These are phyloP conservation scores for Agonopterix arenella DNA, from an alignment of 2,888 invertebrate species.

Conservation along the genomic window DNA sequence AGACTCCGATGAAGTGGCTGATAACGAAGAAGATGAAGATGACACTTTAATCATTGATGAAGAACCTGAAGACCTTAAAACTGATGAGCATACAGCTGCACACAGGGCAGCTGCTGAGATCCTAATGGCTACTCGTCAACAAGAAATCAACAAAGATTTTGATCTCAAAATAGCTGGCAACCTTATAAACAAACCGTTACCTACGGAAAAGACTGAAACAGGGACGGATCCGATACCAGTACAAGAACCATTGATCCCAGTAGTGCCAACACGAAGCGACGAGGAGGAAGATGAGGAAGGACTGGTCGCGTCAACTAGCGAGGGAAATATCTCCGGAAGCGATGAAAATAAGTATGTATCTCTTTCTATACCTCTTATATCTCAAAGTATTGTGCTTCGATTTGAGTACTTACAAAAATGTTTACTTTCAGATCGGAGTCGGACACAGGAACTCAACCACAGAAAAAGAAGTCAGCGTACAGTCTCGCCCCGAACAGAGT, in stretches of 20 bases:
- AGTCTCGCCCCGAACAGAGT: slow-evolving; percentile 96
- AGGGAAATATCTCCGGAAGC: slow-evolving; percentile 89
- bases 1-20: slow-evolving; percentile 76
- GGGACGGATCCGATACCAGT: slow-evolving; percentile 47
- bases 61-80: slow-evolving; percentile 57
- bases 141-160: slow-evolving; percentile 67
- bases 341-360: slow-evolving; percentile 84
- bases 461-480: slow-evolving; percentile 95
- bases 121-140: slow-evolving; percentile 66
- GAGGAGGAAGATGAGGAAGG: slow-evolving; percentile 87
- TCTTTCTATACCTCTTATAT: background rate
- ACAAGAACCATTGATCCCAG: slow-evolving; percentile 82
- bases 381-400: background rate
- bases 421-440: slow-evolving; percentile 79
- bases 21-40: slow-evolving; percentile 81
- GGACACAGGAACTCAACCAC: slow-evolving; percentile 72
- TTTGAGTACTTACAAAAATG: background rate
- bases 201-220: slow-evolving; percentile 62
- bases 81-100: slow-evolving; percentile 61
- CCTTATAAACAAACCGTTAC: slow-evolving; percentile 71
- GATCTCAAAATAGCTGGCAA: slow-evolving; percentile 75
- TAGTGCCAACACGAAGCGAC: slow-evolving; percentile 65
- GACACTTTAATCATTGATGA: slow-evolving; percentile 83
- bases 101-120: slow-evolving; percentile 78
- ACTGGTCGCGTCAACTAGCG: slow-evolving; percentile 88